Conservation (phyloP, 2,888 invertebrate species). For the Plutella xylostella region DNA sequence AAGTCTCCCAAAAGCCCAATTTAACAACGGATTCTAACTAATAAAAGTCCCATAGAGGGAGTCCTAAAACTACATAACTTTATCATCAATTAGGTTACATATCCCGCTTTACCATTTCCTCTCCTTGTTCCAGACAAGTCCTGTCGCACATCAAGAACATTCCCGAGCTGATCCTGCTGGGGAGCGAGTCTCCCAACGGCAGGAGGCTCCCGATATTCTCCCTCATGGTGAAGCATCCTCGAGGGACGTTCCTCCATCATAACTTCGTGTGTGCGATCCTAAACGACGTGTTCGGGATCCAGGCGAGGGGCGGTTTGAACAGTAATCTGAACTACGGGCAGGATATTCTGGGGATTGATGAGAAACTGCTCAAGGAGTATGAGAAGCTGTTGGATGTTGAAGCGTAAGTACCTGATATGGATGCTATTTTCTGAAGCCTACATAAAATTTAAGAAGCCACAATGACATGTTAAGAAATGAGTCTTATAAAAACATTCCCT, state of each 20-base stretch:
- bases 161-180: constrained; percentile 83
- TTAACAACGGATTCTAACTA: no score
- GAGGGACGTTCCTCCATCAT: constrained; percentile 88
- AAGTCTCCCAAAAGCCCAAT: no score
- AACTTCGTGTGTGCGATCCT: constrained; percentile 88
- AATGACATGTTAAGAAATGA: no score
- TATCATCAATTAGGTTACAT: no score
- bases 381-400: constrained; percentile 71
- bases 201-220: constrained; percentile 86
- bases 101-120: neutral
- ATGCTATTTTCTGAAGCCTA: no score
- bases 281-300: constrained; percentile 93
- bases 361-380: constrained; percentile 79
- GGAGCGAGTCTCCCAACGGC: constrained; percentile 74
- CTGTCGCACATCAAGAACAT: constrained; percentile 82
- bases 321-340: constrained; percentile 89
- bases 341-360: constrained; percentile 86
- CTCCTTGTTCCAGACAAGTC: constrained; percentile 77
- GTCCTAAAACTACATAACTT: no score
- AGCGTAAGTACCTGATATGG: constrained; percentile 35
- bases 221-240: constrained; percentile 84
- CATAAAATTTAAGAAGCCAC: no score
- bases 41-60: no score
- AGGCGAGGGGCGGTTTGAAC: constrained; percentile 82
- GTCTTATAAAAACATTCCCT: no score